Evolutionary conservation across 2,113 vertebrate species (phyloP).

Genomic region (Poicephalus meyeri): DNA sequence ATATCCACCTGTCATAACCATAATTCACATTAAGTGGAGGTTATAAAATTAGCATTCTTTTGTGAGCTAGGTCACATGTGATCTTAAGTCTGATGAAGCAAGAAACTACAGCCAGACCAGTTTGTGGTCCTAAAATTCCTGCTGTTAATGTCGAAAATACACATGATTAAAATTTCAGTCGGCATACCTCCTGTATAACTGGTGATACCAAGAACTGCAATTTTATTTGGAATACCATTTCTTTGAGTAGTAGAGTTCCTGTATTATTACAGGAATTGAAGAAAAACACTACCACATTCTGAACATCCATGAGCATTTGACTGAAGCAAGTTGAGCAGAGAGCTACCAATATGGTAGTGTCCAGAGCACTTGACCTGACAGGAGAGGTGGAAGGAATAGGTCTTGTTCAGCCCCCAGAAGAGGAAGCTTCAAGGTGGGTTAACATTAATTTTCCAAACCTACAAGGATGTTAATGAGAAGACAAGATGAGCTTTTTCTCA

Average conservation of each 20-base stretch:
- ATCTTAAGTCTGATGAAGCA: not conserved
- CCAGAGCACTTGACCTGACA: not conserved
- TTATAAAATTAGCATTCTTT: not conserved
- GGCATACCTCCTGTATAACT: not conserved
- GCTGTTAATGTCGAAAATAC: not conserved
- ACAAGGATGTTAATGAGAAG: not conserved
- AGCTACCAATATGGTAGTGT: not conserved
- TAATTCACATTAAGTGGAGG: not conserved
- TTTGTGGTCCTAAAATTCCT: not conserved
- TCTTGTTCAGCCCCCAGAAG: not conserved
- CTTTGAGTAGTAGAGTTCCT: not conserved
- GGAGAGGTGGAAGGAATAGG: not conserved
- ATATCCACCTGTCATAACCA: constrained; percentile 3
- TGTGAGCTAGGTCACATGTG: not conserved
- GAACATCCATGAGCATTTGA: not conserved
- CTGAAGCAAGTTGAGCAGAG: not conserved
- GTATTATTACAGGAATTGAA: not conserved
- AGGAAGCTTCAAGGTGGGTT: not conserved
- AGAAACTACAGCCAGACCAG: not conserved
- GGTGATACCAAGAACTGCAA: not conserved
- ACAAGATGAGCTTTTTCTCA: not conserved
- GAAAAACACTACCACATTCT: not conserved
- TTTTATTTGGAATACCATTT: not conserved
- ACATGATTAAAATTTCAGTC: not conserved
- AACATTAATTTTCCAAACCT: not conserved